Conservation (phyloP, 1,140 invertebrate species). For the Drosophila pruinosa region DNA sequence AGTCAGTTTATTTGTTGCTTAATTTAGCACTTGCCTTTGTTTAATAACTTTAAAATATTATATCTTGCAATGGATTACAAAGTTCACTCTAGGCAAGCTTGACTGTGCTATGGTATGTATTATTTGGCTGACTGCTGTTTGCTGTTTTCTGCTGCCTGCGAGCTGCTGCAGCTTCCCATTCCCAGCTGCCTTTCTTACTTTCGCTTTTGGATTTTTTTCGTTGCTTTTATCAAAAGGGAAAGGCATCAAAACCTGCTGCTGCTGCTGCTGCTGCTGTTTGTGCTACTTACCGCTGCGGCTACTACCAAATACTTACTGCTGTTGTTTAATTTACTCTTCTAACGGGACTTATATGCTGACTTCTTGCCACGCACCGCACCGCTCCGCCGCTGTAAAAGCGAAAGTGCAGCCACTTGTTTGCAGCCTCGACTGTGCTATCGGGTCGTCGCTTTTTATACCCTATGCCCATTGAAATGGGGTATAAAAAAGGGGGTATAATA, state of each 20-base stretch:
- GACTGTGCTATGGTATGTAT: neutral
- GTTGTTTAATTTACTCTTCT: neutral
- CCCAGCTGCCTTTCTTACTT: slow-evolving; percentile 21
- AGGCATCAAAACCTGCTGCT: slow-evolving; percentile 27
- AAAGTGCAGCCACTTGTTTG: slow-evolving; percentile 31
- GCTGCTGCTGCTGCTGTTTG: neutral
- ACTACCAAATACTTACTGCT: too few relatives aligned
- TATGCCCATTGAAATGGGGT: too few relatives aligned
- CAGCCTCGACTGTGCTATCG: too few relatives aligned
- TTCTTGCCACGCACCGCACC: neutral
- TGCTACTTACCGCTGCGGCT: neutral
- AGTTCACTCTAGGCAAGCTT: neutral
- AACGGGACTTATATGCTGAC: neutral
- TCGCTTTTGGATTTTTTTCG: slow-evolving; percentile 27
- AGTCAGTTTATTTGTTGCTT: too few relatives aligned
- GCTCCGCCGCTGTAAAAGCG: slow-evolving; percentile 6
- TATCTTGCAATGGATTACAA: too few relatives aligned
- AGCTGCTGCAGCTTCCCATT: slow-evolving; percentile 10
- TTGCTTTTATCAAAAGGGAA: slow-evolving; percentile 40
- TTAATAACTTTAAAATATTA: too few relatives aligned
- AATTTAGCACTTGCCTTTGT: too few relatives aligned
- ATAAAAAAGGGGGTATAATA: too few relatives aligned
- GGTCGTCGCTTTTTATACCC: neutral
- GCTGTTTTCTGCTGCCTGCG: neutral
- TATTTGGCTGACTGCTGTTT: neutral